Conservation (phyloP, 2,797 vertebrate species). For the Emys orbicularis region DNA sequence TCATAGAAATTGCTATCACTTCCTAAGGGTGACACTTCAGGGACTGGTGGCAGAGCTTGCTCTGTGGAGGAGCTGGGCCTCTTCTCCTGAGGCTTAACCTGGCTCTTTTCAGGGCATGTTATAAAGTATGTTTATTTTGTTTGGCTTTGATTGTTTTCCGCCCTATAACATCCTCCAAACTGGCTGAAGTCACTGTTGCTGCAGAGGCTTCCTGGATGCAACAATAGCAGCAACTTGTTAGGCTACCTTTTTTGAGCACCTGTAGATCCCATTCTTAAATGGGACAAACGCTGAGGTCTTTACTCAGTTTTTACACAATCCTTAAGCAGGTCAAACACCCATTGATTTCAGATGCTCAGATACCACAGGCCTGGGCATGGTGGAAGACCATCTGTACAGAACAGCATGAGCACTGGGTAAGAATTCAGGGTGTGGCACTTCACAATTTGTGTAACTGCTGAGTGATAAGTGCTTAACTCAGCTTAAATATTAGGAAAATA, state of each 20-base stretch:
- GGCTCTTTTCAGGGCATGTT: neutral
- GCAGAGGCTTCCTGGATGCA: neutral
- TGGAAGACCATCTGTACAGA: neutral
- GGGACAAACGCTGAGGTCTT: neutral
- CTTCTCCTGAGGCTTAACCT: neutral
- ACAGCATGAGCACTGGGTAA: accelerated
- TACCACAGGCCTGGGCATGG: neutral
- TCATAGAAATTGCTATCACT: neutral
- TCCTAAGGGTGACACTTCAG: neutral
- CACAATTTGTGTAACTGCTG: neutral
- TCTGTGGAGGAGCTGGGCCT: neutral
- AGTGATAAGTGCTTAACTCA: neutral
- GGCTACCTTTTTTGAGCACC: neutral
- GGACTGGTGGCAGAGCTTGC: neutral
- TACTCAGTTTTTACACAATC: neutral
- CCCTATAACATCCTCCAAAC: neutral
- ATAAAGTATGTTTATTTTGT: neutral
- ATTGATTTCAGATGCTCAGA: neutral
- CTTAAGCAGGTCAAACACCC: neutral
- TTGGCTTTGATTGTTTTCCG: neutral
- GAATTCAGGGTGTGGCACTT: neutral
- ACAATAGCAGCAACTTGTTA: neutral
- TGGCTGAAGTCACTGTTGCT: neutral
- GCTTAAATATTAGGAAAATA: neutral
- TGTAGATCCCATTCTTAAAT: neutral